Conservation (phyloP, 2,888 invertebrate genomes). For the Drosophila greeni region DNA sequence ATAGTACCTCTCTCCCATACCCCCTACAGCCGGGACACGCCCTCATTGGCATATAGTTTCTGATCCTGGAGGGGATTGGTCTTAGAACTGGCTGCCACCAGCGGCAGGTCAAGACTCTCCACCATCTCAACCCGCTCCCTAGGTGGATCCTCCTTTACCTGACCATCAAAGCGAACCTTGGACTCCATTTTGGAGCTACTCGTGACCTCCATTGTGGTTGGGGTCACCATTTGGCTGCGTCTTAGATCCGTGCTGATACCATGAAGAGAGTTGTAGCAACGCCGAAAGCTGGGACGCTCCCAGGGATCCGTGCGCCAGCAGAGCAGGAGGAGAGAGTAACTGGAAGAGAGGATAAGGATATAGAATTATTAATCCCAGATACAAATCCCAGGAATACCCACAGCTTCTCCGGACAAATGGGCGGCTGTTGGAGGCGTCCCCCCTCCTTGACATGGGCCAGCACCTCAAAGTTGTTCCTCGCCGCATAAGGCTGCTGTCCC, state of each 20-base stretch:
- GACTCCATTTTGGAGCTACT: slow-evolving; percentile 21
- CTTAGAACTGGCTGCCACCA: background rate
- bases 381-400: slow-evolving; percentile 79
- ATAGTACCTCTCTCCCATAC: too few relatives aligned
- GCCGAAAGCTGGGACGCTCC: slow-evolving; percentile 91
- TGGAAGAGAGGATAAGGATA: slow-evolving; percentile 72
- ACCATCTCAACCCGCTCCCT: background rate
- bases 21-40: slow-evolving; percentile 69
- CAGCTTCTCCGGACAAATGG: slow-evolving; percentile 89
- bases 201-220: background rate
- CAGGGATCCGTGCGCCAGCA: slow-evolving; percentile 94
- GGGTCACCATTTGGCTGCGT: slow-evolving; percentile 40
- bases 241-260: slow-evolving; percentile 69
- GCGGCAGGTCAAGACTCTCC: slow-evolving; percentile 37
- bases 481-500: slow-evolving; percentile 98
- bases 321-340: slow-evolving; percentile 89
- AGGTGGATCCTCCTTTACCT: slow-evolving; percentile 4
- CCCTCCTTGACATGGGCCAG: slow-evolving; percentile 92
- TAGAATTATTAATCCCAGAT: background rate
- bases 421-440: slow-evolving; percentile 89
- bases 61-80: slow-evolving; percentile 1
- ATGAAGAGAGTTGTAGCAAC: slow-evolving; percentile 82
- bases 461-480: slow-evolving; percentile 94
- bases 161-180: slow-evolving; percentile 58
- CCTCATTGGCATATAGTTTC: slow-evolving; percentile 71